Conservation (phyloP, 1,140 invertebrate genomes). For the Cephus cinctus region DNA sequence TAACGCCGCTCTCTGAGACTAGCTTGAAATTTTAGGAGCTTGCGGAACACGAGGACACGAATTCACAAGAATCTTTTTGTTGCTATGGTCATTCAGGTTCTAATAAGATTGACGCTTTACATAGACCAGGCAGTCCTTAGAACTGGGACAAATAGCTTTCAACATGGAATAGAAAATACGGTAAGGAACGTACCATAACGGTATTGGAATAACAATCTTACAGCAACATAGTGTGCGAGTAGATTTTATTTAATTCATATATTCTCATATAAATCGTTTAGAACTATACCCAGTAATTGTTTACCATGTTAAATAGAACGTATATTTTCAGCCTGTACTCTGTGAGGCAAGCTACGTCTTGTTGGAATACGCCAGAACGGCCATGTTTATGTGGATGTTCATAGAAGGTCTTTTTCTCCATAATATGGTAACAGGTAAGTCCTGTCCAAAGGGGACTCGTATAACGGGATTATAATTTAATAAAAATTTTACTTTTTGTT, state of each 20-base stretch:
- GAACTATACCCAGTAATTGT: no score
- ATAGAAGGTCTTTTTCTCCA: slow-evolving; percentile 87
- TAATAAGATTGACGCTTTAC: slow-evolving; percentile 82
- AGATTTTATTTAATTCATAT: no score
- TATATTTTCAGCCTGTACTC: slow-evolving; percentile 68
- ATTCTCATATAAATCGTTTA: no score
- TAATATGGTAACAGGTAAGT: slow-evolving; percentile 72
- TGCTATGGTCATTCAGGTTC: slow-evolving; percentile 81
- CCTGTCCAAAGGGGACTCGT: neutral
- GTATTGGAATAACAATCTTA: no score
- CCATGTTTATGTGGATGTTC: slow-evolving; percentile 96
- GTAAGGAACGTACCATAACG: no score
- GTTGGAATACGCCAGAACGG: slow-evolving; percentile 83
- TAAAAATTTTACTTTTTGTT: slow-evolving; percentile 4
- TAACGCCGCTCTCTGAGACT: no score
- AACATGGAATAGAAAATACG: slow-evolving; percentile 73
- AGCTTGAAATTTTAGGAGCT: slow-evolving; percentile 69
- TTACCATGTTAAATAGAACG: no score
- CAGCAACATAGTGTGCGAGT: no score
- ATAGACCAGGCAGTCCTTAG: slow-evolving; percentile 71
- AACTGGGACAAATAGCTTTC: slow-evolving; percentile 31
- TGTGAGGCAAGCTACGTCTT: slow-evolving; percentile 78
- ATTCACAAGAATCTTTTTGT: slow-evolving; percentile 88
- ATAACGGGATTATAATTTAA: neutral
- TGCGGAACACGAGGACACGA: slow-evolving; percentile 81